Percentiles rank a stretch among this genome's conserved stretches.
Evolutionary conservation across 2,113 vertebrate genomes (phyloP).

Genomic region (Lepisosteus osseus): DNA sequence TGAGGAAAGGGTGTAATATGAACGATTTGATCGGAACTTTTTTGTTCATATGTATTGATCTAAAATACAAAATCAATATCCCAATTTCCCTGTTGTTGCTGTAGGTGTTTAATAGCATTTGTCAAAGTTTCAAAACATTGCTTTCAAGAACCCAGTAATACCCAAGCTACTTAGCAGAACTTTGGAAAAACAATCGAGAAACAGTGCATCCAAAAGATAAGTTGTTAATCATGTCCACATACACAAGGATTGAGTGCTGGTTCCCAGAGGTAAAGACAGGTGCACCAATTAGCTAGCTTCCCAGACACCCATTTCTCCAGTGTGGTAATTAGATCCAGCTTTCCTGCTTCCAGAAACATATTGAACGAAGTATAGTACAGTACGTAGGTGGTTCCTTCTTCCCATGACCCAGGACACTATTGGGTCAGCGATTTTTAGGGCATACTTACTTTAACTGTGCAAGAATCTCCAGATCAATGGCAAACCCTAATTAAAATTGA

Average conservation of each 20-base stretch:
- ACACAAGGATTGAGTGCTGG: constrained; percentile 10
- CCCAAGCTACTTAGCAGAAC: too few relatives aligned
- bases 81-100: too few relatives aligned
- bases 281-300: constrained; percentile 19
- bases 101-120: too few relatives aligned
- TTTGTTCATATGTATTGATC: too few relatives aligned
- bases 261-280: constrained; percentile 13
- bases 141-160: too few relatives aligned
- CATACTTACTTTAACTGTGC: not conserved
- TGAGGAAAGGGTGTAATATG: too few relatives aligned
- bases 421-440: constrained; percentile 5
- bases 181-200: not conserved
- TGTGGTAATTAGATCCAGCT: constrained; percentile 14
- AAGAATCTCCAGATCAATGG: constrained; percentile 12
- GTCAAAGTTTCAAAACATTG: too few relatives aligned
- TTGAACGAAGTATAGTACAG: not conserved
- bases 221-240: not conserved
- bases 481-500: constrained; percentile 22
- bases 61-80: too few relatives aligned
- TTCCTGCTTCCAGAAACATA: not conserved
- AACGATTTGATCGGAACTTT: too few relatives aligned
- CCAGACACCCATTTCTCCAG: not conserved
- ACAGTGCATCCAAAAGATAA: not conserved
- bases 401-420: not conserved
- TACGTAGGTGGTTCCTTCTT: not conserved